Evolutionary conservation across 2,797 vertebrate species (phyloP).

Genomic region (Geotrypetes seraphini): DNA sequence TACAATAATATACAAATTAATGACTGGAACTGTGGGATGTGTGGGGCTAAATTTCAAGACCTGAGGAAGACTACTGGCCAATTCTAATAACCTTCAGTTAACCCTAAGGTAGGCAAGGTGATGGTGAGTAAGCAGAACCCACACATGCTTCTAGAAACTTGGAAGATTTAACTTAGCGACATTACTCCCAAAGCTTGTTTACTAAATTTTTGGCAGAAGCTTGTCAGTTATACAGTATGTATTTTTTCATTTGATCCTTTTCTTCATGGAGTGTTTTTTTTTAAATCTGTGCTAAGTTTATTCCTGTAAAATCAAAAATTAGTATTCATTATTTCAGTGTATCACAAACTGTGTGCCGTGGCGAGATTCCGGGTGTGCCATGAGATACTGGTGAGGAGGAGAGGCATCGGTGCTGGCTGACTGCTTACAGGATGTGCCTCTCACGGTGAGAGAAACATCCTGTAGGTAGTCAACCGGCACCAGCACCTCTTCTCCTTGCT

Average conservation of each 20-base stretch:
- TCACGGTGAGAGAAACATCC: too few relatives aligned
- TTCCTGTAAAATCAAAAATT: neutral
- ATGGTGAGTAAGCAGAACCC: neutral
- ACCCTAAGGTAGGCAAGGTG: neutral
- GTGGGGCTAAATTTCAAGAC: slow-evolving; percentile 2
- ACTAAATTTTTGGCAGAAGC: slow-evolving; percentile 10
- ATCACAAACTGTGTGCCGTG: too few relatives aligned
- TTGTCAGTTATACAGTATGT: slow-evolving; percentile 6
- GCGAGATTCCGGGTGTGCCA: too few relatives aligned
- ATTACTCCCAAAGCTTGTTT: neutral
- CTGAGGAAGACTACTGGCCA: neutral
- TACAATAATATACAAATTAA: slow-evolving; percentile 37
- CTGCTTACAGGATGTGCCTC: too few relatives aligned
- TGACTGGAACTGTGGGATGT: slow-evolving; percentile 19
- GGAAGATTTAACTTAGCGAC: neutral
- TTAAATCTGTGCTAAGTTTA: slow-evolving; percentile 11
- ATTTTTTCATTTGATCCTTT: slow-evolving; percentile 12
- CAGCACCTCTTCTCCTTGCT: too few relatives aligned
- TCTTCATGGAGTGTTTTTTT: slow-evolving; percentile 16
- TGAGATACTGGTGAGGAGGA: too few relatives aligned
- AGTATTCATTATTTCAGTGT: neutral
- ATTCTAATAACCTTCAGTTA: slow-evolving; percentile 1
- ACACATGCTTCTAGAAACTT: neutral
- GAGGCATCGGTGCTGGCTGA: too few relatives aligned
- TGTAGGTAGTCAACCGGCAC: too few relatives aligned